Evolutionary conservation across 2,888 invertebrate species (phyloP), one percentile per base, ranked within the genome.

Genomic region (Eustalomyia histrio): DNA sequence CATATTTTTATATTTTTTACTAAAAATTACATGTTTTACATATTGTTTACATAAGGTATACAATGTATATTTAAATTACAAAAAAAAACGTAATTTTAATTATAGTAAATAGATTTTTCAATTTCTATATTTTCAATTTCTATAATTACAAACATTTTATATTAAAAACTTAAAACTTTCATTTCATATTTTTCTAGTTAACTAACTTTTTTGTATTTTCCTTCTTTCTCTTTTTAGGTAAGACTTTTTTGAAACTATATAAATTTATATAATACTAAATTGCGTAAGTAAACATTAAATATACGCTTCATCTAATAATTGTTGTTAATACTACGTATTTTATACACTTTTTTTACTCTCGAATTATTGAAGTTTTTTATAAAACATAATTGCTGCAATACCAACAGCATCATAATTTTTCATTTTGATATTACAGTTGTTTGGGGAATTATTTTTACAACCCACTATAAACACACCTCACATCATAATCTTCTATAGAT

Each of bases 211-310:
- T 52, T 35, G 47, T 60, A 2, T 10, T 55, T 53, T 14, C 52
- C 6, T 58, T 58, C 39, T 47, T 53, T 72, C n/a, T 76, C 58
- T 9, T 78, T 79, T 47, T 72, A 79, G 78, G 78, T 79, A 79
- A 79, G 78, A 50, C 50, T 57, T 29, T 18, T 14, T 57, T 61
- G 39, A 17, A 33, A 63, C 18, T 52, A 17, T 29, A 16, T 52
- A 64, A 16, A 68, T 17, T 18, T 39, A 47, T 47, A 47, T 47
- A 47, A 47, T 47, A 47, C 39, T 47, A 7, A 47, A 47, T 47
- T 47, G 43, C 43, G 43, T 47, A 47, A 47, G 43, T 47, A n/a
- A 47, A 12, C 14, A 47, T 47, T n/a, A n/a, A n/a, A 47, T n/a
- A 47, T n/a, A 47, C 43, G 43, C 14, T n/a, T 47, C n/a, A n/a